These are phyloP conservation scores for Cynodonichthys magdalenae DNA, from an alignment of 2,797 vertebrate species.

Conservation along the genomic window DNA sequence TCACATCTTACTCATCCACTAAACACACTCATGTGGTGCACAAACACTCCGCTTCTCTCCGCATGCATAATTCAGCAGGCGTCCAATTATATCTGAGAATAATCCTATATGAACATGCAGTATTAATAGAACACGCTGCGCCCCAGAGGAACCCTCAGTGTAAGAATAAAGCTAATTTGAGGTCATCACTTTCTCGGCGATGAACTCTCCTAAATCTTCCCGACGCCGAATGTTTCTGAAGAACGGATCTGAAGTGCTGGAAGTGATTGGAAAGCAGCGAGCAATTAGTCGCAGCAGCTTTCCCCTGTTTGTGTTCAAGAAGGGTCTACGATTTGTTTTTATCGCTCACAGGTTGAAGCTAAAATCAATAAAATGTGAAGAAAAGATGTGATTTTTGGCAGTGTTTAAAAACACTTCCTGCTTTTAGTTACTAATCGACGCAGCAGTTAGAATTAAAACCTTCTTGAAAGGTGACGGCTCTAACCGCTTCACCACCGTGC, in stretches of 20 bases:
- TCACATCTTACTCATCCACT: constrained; percentile 38
- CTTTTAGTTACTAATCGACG: no score
- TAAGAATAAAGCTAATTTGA: constrained; percentile 48
- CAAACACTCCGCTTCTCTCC: constrained; percentile 5
- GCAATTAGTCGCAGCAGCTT: constrained; percentile 32
- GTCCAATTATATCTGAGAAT: constrained; percentile 74
- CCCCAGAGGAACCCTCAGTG: constrained; percentile 33
- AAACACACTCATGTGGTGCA: constrained; percentile 28
- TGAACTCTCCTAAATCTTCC: constrained; percentile 26
- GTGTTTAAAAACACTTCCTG: no score
- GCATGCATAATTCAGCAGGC: constrained; percentile 71
- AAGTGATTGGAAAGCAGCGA: constrained; percentile 53
- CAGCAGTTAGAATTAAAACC: no score
- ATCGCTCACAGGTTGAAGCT: not conserved
- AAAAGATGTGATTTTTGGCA: no score
- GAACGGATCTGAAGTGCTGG: constrained; percentile 46
- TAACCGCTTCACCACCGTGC: no score
- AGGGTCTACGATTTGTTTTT: not conserved
- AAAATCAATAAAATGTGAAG: not conserved
- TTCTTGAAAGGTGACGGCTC: no score
- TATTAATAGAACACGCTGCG: constrained; percentile 70
- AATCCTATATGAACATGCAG: constrained; percentile 71
- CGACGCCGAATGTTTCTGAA: constrained; percentile 37
- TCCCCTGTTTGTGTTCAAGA: constrained; percentile 21
- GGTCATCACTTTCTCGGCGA: constrained; percentile 47